Base-by-base conservation (phyloP, 2,797 vertebrate species). In the Neomorphus geoffroyi region DNA sequence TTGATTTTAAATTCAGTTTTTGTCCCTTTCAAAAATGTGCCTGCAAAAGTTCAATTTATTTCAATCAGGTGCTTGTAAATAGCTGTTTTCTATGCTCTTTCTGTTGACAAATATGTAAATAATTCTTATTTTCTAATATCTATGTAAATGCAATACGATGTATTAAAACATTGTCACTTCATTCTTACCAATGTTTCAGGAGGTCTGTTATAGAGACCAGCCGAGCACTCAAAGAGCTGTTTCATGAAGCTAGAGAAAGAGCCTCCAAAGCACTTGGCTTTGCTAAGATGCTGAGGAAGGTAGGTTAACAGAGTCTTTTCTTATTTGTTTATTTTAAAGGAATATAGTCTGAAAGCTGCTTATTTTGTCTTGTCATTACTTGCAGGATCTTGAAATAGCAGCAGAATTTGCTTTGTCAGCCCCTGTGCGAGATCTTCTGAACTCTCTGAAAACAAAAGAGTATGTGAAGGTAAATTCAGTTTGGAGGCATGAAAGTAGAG, bases 251-350 rank as follows among this genome's bases (percentile, higher is more conserved):
- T 83, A 98, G 99, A 90, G 99, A 99, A 82, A 98, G 99, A 82
- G 99, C 99, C 7, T 99, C 99, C 72, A 99, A 99, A 97, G 99
- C 99, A 11, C 98, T 99, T 86, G 99, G 99, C 32, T 99, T 99
- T 97, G 99, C 99, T 83, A 99, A 99, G 96, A 99, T 99, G 99
- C 97, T 99, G 78, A 99, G 99, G 80, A 99, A 99, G 98, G 99
- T 99, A 97, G 97, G 98, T 70, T 72, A 35, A 21, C 23, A 30
- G 5, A 9, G 15, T 33, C 21, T 65, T 11, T 10, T 62, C 50
- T 58, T 71, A 35, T 6, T 73, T 53, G 19, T 18, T 33, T 54
- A 26, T n/a, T 91, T 70, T 43, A 48, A 88, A 89, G 58, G 54
- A 62, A 53, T 54, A 32, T 50, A 79, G 24, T 72, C 67, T 90